Evolutionary conservation across 2,113 vertebrate species (phyloP).

Genomic region (Philantomba maxwellii): DNA sequence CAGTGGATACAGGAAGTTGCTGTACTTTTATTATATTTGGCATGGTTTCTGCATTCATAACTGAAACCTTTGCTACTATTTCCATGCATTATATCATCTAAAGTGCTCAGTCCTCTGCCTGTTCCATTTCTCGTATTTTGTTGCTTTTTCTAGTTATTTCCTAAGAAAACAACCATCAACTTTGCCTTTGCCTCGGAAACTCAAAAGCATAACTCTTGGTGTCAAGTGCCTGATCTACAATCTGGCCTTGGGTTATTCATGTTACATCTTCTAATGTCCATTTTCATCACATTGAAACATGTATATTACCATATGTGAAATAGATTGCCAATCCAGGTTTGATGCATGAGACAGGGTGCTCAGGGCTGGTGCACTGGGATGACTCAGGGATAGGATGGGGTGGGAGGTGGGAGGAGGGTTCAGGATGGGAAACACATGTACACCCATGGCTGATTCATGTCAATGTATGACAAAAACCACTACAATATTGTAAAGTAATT

Average conservation of each 20-base stretch:
- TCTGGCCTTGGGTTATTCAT: neutral
- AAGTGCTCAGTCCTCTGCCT: neutral
- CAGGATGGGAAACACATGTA: neutral
- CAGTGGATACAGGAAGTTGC: slow-evolving; percentile 34
- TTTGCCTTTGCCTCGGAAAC: neutral
- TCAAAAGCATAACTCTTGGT: neutral
- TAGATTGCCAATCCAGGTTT: neutral
- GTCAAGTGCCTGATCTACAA: neutral
- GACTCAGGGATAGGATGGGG: neutral
- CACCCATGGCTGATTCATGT: neutral
- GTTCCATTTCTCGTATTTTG: neutral
- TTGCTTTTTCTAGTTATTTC: slow-evolving; percentile 18
- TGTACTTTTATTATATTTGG: neutral
- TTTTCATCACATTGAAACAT: neutral
- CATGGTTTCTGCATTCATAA: neutral
- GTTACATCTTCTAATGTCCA: neutral
- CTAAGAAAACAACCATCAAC: neutral
- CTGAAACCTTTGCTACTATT: neutral
- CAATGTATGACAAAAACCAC: neutral
- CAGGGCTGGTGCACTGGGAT: neutral
- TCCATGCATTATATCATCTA: neutral
- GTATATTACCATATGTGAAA: neutral
- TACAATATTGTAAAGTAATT: neutral
- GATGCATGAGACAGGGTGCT: neutral
- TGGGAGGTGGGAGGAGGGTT: neutral